Base-by-base conservation (phyloP, 2,797 vertebrate species). In the Spheniscus humboldti region DNA sequence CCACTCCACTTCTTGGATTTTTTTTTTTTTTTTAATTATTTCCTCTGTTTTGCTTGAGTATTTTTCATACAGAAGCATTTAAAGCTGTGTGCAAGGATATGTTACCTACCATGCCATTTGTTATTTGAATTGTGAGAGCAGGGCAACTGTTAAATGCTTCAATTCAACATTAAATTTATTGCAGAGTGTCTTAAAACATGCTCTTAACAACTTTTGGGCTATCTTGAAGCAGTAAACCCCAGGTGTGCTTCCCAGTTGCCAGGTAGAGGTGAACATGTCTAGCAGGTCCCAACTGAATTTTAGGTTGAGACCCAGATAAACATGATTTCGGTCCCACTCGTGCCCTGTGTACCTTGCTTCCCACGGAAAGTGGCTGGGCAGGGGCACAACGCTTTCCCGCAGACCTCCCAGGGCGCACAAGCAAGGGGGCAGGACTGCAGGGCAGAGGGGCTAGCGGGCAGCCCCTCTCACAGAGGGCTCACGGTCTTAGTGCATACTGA, bases 401-500 rank as follows among this genome's bases (percentile, higher is more conserved):
- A 72, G 87, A 60, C 35, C 11, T 92, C 53, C 68, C 28, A 33
- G 35, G 3, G 48, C 45, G 31, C 59, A 18, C 2, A 75, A 87
- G 19, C 31, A 56, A 60, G 37, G 37, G 48, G 27, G 8, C 33
- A 87, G 45, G 31, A 77, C 24, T 41, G 56, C 16, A 86, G 78
- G 39, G 53, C 37, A 88, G 35, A 41, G 35, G 17, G 33, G 11
- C 20, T 74, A 11, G 33, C 0, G 0, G 18, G 48, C 33, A 89
- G 10, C 10, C 53, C 10, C 2, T 1, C 37, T 64, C 19, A 5
- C 5, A 6, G 55, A 37, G 41, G 25, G 37, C 24, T 92, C 33
- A 35, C 0, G 0, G 27, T 30, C 67, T 92, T 27, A 47, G 15
- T 30, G 18, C 1, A 0, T 28, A 7, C 59, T 41, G 53, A 73